Evolutionary conservation across 1,140 invertebrate genomes (phyloP).

Genomic region (Pemphigus obesinymphae): DNA sequence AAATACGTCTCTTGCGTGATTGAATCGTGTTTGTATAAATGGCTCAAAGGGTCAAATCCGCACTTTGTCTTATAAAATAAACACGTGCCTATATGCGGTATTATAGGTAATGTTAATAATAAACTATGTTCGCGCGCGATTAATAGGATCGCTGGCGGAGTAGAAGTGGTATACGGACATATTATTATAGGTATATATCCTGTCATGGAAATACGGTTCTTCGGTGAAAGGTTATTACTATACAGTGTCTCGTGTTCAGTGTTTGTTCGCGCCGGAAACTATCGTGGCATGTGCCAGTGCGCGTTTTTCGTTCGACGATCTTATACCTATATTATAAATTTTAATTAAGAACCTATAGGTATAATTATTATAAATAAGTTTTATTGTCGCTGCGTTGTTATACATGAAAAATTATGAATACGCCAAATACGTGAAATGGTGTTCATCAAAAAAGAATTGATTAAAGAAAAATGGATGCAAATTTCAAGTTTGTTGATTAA

Average conservation of each 20-base stretch:
- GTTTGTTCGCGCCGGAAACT: constrained; percentile 24
- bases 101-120: not conserved
- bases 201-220: not conserved
- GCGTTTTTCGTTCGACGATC: not conserved
- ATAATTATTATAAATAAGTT: no score
- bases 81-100: not conserved
- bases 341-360: no score
- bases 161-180: constrained; percentile 4
- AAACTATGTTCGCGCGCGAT: not conserved
- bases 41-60: not conserved
- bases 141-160: no score
- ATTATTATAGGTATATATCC: not conserved
- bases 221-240: constrained; percentile 32
- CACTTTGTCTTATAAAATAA: no score
- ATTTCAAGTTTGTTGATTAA: not conserved
- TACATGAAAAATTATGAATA: not conserved
- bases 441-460: not conserved
- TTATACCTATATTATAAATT: not conserved
- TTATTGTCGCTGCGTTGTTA: not conserved
- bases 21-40: no score
- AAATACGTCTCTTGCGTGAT: no score
- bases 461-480: not conserved
- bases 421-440: no score
- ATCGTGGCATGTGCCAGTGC: constrained; percentile 17
- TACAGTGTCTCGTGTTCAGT: constrained; percentile 34